Evolutionary conservation across 2,888 invertebrate genomes (phyloP).

Genomic region (Sesia apiformis): DNA sequence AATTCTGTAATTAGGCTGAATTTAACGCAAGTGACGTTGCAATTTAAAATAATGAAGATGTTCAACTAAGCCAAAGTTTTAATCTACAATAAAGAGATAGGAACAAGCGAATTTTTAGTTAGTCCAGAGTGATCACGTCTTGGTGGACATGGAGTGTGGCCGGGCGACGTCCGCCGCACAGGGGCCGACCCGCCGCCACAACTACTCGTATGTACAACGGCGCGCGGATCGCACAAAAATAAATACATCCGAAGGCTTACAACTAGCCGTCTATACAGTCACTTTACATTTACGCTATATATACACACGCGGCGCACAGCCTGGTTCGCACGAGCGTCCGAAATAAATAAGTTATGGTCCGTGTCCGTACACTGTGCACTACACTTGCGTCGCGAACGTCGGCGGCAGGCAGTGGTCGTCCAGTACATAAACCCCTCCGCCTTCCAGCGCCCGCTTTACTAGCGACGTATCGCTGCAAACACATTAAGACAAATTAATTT

Average conservation of each 20-base stretch:
- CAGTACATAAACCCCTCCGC: constrained; percentile 81
- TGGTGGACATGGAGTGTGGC: not conserved
- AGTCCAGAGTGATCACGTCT: too few species aligned
- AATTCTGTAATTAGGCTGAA: too few species aligned
- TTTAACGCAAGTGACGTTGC: too few species aligned
- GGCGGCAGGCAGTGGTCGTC: constrained; percentile 84
- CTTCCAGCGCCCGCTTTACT: constrained; percentile 80
- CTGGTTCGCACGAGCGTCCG: constrained; percentile 68
- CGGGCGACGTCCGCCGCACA: constrained; percentile 46
- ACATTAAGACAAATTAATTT: too few species aligned
- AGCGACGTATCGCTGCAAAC: constrained; percentile 79
- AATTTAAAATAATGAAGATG: too few species aligned
- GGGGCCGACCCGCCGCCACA: constrained; percentile 22
- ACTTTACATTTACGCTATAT: constrained; percentile 68
- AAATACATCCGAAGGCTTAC: constrained; percentile 70
- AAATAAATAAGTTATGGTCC: constrained; percentile 54
- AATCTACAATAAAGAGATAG: too few species aligned
- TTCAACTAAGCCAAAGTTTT: too few species aligned
- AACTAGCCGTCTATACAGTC: constrained; percentile 71
- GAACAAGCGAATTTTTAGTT: too few species aligned
- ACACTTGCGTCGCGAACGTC: constrained; percentile 85
- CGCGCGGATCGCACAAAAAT: constrained; percentile 60
- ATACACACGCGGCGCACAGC: constrained; percentile 73
- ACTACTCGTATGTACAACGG: constrained; percentile 53
- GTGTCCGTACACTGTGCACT: constrained; percentile 58